Evolutionary conservation across 2,113 vertebrate species (phyloP).

Genomic region (Lepus timidus): DNA sequence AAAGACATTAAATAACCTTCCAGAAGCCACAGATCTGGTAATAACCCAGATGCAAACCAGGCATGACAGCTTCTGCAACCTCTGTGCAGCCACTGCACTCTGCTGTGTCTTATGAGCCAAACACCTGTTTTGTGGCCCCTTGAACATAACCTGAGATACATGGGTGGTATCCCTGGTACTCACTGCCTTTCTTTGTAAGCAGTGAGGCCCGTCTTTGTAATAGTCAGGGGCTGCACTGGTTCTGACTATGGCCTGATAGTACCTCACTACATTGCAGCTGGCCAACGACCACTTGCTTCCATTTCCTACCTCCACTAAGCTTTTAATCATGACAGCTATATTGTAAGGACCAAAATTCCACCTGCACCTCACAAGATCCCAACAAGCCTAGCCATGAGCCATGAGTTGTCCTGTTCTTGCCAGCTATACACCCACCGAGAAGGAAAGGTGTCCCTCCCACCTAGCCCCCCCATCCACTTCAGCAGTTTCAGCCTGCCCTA

Average conservation of each 20-base stretch:
- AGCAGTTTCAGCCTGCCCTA: not conserved
- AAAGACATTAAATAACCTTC: conserved; percentile 33
- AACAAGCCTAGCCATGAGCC: not conserved
- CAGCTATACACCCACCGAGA: not conserved
- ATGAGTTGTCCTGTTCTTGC: not conserved
- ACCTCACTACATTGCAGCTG: not conserved
- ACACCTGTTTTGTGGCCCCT: not conserved
- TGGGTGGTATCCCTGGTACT: not conserved
- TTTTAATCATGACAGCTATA: not conserved
- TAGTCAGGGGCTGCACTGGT: not conserved
- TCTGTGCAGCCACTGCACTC: not conserved
- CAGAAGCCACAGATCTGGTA: conserved; percentile 1
- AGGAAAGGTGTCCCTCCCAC: not conserved
- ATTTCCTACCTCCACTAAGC: not conserved
- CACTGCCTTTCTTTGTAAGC: not conserved
- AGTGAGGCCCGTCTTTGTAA: not conserved
- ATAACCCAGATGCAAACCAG: not conserved
- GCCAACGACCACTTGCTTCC: not conserved
- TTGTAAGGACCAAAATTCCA: not conserved
- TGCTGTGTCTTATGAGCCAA: not conserved
- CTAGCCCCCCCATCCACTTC: not conserved
- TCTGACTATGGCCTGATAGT: not conserved
- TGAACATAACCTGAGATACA: not conserved
- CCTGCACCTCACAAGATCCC: not conserved
- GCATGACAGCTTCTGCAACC: not conserved